Base-by-base conservation (phyloP, 2,888 invertebrate genomes). In the Cremastinae sp. region DNA sequence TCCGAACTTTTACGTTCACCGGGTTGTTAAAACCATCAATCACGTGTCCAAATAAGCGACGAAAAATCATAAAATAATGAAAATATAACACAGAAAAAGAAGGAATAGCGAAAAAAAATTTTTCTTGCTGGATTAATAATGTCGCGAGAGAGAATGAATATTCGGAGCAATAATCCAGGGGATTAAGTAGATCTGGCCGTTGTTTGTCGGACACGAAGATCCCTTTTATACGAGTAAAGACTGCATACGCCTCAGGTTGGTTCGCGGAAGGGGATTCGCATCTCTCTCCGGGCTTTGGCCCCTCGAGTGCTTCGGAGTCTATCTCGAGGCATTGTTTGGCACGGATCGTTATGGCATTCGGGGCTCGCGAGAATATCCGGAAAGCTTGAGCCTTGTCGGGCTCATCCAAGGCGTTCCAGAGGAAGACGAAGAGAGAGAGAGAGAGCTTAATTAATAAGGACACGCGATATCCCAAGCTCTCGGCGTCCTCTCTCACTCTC, bases 401-500 rank as follows among this genome's bases (percentile, higher is more conserved):
- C 28, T 28, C 28, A 28, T 28, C 28, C 66, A 79, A 80, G 78
- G 76, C 84, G 84, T 83, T 86, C 87, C 28, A 28, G 28, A 5
- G 2, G 28, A 5, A 28, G 28, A 28, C 5, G 5, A 28, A 28
- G 2, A 28, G 28, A 28, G 28, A 28, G 5, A 28, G 83, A 85
- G 81, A 80, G 83, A 84, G 88, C 88, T 89, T 89, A 89, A 89
- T 89, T 89, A 89, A 89, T 89, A 89, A 89, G 89, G 89, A 89
- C 89, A 89, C 87, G 88, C 89, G 89, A 89, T 89, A 88, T 88
- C 87, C 87, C 78, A 82, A 83, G 76, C 64, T 79, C 51, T 74
- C 78, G 5, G 12, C 38, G 41, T 64, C 41, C 77, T 7, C 38
- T 41, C 53, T 56, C 16, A 28, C 45, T 36, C 59, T 62, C 43